Conservation (phyloP, 2,113 vertebrate species). For the Agelaius phoeniceus region DNA sequence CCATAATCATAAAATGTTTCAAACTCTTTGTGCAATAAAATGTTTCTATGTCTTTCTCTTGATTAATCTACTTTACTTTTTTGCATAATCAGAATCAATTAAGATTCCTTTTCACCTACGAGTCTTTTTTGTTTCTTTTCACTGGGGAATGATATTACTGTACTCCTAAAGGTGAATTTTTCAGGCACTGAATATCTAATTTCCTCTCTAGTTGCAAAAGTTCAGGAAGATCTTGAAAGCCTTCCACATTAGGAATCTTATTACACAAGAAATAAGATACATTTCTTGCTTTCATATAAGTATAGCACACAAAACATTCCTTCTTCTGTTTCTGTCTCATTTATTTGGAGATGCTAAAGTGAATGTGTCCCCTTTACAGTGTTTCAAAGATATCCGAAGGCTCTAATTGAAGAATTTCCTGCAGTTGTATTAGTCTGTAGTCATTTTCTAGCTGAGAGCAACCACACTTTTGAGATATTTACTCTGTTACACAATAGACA, state of each 20-base stretch:
- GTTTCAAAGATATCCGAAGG: background rate
- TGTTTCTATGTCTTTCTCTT: background rate
- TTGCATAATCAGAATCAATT: background rate
- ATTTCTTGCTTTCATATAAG: background rate
- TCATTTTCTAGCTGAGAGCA: background rate
- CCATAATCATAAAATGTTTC: slow-evolving; percentile 7
- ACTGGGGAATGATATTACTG: background rate
- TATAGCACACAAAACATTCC: background rate
- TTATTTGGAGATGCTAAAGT: background rate
- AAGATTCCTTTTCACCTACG: background rate
- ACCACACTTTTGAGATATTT: background rate
- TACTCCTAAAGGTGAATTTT: background rate
- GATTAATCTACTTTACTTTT: background rate
- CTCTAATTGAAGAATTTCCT: background rate
- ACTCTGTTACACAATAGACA: background rate
- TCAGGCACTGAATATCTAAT: background rate
- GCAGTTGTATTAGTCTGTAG: background rate
- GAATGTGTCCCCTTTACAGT: background rate
- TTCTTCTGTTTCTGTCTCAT: background rate
- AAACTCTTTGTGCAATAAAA: background rate
- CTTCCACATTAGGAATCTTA: background rate
- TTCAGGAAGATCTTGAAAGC: background rate
- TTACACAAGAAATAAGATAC: background rate
- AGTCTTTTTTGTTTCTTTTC: background rate
- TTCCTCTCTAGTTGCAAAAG: background rate